These are phyloP conservation scores for Misgurnus anguillicaudatus DNA, from an alignment of 2,113 vertebrate genomes.

Conservation along the genomic window DNA sequence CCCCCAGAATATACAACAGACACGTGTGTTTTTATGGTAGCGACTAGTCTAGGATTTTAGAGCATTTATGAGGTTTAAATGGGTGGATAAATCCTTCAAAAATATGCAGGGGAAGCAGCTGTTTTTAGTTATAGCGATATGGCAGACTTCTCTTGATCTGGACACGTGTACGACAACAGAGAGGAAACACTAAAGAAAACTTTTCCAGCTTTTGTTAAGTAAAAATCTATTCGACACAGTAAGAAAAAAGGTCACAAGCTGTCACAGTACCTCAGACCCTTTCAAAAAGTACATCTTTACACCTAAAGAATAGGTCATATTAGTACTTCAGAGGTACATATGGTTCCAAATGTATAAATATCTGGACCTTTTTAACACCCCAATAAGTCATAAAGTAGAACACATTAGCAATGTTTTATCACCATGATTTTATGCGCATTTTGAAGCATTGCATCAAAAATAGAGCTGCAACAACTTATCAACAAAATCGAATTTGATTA, in stretches of 20 bases:
- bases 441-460: too few relatives aligned
- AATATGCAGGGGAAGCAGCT: slow-evolving; percentile 30
- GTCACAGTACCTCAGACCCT: too few relatives aligned
- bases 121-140: slow-evolving; percentile 31
- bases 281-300: too few relatives aligned
- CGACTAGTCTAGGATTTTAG: not conserved
- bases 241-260: too few relatives aligned
- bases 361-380: too few relatives aligned
- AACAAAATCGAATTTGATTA: too few relatives aligned
- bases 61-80: slow-evolving; percentile 32
- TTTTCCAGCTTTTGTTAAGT: not conserved
- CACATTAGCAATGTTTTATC: not conserved
- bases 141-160: slow-evolving; percentile 19
- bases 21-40: not conserved
- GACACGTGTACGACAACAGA: slow-evolving; percentile 22
- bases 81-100: slow-evolving; percentile 35
- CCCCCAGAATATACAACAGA: not conserved
- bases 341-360: too few relatives aligned
- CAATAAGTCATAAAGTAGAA: not conserved
- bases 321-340: too few relatives aligned
- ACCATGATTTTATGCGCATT: too few relatives aligned
- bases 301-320: too few relatives aligned
- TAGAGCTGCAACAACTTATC: too few relatives aligned
- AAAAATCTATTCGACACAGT: not conserved
- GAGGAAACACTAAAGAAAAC: slow-evolving; percentile 4